Percentiles rank a stretch among this genome's conserved stretches.
phyloP scores from a whole-genome alignment of 2,797 vertebrate species.

The Hoplostethus mediterraneus region DNA sequence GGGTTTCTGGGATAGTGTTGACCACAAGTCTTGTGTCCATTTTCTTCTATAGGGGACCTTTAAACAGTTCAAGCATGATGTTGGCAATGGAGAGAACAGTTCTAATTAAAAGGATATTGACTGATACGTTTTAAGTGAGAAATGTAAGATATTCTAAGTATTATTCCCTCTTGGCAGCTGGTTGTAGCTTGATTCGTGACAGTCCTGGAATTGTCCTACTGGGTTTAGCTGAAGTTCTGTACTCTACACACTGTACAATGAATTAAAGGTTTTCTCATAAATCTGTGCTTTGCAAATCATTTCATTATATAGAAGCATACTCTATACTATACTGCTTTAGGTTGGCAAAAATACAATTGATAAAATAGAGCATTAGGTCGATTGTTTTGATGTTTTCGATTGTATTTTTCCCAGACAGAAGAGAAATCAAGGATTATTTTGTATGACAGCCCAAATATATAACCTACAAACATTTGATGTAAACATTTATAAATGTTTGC shows the following conservation, averaged over 20 bases:
- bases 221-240: constrained; percentile 46
- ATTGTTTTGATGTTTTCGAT: constrained; percentile 38
- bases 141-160: neutral
- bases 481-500: constrained; percentile 6
- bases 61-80: constrained; percentile 9
- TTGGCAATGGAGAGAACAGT: neutral
- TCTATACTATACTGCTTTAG: constrained; percentile 9
- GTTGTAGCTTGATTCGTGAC: constrained; percentile 43
- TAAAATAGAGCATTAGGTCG: constrained; percentile 20
- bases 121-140: too few species aligned
- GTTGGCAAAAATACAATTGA: constrained; percentile 40
- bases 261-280: constrained; percentile 78
- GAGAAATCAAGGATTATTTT: constrained; percentile 68
- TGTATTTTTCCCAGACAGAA: constrained; percentile 54
- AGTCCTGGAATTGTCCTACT: constrained; percentile 49
- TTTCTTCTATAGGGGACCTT: neutral
- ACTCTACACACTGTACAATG: constrained; percentile 41
- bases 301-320: constrained; percentile 55
- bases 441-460: constrained; percentile 24
- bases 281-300: constrained; percentile 54
- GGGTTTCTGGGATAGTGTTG: too few species aligned
- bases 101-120: too few species aligned
- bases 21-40: too few species aligned
- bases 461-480: constrained; percentile 38
- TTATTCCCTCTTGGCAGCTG: constrained; percentile 15